Conservation (phyloP, 2,113 vertebrate species). For the Pimephales promelas region DNA sequence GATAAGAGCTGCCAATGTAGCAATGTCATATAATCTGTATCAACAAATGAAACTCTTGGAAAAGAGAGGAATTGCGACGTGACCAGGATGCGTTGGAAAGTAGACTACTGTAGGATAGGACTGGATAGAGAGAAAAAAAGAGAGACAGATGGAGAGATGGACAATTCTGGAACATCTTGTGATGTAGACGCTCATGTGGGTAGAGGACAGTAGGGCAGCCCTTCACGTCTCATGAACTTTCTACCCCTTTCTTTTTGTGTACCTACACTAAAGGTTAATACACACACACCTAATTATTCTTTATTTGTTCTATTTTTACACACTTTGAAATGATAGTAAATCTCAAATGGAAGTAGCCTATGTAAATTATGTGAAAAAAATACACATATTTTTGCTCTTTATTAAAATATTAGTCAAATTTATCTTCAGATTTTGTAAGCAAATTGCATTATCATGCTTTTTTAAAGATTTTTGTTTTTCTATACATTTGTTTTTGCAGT, state of each 20-base stretch:
- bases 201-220: conserved; percentile 29
- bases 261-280: background rate
- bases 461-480: too few species aligned
- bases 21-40: conserved; percentile 22
- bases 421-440: too few species aligned
- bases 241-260: background rate
- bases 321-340: background rate
- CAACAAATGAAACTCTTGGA: conserved; percentile 4
- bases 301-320: background rate
- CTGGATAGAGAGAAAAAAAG: background rate
- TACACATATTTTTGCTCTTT: too few species aligned
- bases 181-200: conserved; percentile 39
- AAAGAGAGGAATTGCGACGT: conserved; percentile 19
- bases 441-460: too few species aligned
- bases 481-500: too few species aligned
- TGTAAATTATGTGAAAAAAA: background rate
- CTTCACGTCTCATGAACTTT: conserved; percentile 40
- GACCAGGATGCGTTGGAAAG: background rate
- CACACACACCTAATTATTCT: background rate
- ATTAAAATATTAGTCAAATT: too few species aligned
- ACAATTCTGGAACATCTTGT: conserved; percentile 50
- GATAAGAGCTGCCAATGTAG: conserved; percentile 17
- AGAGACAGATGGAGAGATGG: conserved; percentile 28
- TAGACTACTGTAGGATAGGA: background rate
- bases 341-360: background rate